Percentiles rank a stretch among this genome's conserved stretches.
Evolutionary conservation across 2,888 invertebrate species (phyloP).

Genomic region (Suillia variegata): DNA sequence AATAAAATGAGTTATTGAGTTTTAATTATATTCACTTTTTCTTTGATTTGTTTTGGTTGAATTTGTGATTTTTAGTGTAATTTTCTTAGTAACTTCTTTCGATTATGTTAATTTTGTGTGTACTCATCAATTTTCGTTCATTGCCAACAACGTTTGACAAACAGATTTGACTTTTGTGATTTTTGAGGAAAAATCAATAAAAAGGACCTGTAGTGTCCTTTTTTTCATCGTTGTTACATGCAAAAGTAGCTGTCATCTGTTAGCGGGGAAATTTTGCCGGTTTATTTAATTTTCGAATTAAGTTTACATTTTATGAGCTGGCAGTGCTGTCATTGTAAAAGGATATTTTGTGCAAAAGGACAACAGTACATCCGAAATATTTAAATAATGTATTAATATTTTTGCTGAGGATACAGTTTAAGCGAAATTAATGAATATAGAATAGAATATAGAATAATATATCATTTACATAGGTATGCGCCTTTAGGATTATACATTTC

Average conservation of each 20-base stretch:
- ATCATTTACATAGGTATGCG: too few species aligned
- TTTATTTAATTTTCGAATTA: not conserved
- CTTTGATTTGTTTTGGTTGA: too few species aligned
- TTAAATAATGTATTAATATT: too few species aligned
- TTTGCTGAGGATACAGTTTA: too few species aligned
- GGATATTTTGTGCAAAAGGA: not conserved
- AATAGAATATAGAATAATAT: too few species aligned
- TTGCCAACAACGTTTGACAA: conserved; percentile 25
- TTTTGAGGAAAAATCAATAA: conserved; percentile 43
- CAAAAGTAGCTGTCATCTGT: conserved; percentile 9
- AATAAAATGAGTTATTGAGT: too few species aligned
- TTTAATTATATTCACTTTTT: too few species aligned
- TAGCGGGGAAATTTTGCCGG: conserved; percentile 6
- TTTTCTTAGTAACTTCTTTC: not conserved
- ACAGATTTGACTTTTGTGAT: conserved; percentile 20
- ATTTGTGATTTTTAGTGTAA: not conserved
- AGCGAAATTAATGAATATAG: too few species aligned
- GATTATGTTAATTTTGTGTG: conserved; percentile 23
- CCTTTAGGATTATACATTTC: too few species aligned
- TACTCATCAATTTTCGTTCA: conserved; percentile 21
- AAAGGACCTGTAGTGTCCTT: conserved; percentile 45
- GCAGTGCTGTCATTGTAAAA: not conserved
- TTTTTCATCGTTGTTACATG: not conserved
- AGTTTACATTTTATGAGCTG: too few species aligned
- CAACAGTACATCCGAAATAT: not conserved